Percentiles rank a stretch among this genome's conserved stretches.
These are phyloP conservation scores for Penaeus indicus DNA, from an alignment of 1,140 invertebrate genomes.

Conservation along the genomic window DNA sequence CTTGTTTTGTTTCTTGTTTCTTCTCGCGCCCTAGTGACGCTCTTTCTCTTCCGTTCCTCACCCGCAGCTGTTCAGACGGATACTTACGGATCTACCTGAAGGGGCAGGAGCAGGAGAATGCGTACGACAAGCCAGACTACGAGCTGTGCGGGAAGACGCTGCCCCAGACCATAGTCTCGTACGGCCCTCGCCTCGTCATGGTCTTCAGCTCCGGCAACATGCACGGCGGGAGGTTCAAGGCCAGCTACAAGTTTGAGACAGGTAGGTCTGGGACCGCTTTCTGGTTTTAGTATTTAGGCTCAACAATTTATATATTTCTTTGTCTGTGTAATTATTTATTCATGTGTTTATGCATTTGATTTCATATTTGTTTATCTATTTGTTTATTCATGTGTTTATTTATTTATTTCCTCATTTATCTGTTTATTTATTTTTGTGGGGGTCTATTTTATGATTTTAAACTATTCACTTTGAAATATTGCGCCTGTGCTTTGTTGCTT, in stretches of 20 bases:
- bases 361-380: no score
- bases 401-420: no score
- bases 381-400: no score
- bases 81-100: conserved; percentile 92
- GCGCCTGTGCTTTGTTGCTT: no score
- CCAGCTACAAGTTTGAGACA: conserved; percentile 89
- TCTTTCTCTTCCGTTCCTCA: background rate
- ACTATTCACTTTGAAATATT: no score
- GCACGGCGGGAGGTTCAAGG: conserved; percentile 92
- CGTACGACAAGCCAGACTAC: conserved; percentile 92
- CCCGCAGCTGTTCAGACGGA: conserved; percentile 83
- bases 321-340: background rate
- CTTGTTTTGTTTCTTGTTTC: background rate
- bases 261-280: conserved; percentile 72
- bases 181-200: conserved; percentile 92
- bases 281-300: background rate
- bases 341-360: no score
- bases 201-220: conserved; percentile 92
- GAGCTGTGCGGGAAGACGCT: conserved; percentile 86
- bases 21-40: no score
- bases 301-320: background rate
- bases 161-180: conserved; percentile 82
- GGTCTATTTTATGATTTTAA: no score
- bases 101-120: conserved; percentile 92
- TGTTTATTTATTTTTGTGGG: no score